Evolutionary conservation across 2,888 invertebrate genomes (phyloP).

Genomic region (Hyles lineata): DNA sequence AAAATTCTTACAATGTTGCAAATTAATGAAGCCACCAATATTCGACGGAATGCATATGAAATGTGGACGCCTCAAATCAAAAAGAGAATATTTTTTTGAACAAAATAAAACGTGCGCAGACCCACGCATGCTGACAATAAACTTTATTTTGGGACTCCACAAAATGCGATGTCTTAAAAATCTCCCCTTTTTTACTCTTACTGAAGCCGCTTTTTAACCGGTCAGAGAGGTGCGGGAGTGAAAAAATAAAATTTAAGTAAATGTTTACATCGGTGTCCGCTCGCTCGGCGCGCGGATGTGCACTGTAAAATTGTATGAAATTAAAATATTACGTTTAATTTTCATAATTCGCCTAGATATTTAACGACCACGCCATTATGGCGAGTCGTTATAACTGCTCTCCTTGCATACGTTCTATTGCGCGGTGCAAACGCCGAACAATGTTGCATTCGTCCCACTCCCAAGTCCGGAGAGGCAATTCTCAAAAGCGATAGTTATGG

Average conservation of each 20-base stretch:
- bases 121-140: constrained; percentile 72
- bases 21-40: constrained; percentile 38
- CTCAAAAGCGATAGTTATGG: constrained; percentile 22
- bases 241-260: constrained; percentile 50
- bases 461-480: constrained; percentile 20
- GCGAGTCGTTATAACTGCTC: constrained; percentile 23
- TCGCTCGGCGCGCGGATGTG: constrained; percentile 36
- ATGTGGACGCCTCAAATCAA: constrained; percentile 40
- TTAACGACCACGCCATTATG: constrained; percentile 27
- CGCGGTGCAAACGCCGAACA: constrained; percentile 32
- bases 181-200: constrained; percentile 61
- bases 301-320: constrained; percentile 32
- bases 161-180: constrained; percentile 65
- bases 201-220: constrained; percentile 64
- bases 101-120: constrained; percentile 47
- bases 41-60: constrained; percentile 39
- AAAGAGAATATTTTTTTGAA: constrained; percentile 35
- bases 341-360: constrained; percentile 29
- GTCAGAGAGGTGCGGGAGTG: constrained; percentile 60
- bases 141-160: constrained; percentile 73
- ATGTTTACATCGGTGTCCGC: constrained; percentile 47
- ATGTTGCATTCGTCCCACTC: constrained; percentile 33
- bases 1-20: constrained; percentile 40
- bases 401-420: constrained; percentile 29
- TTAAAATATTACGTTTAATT: constrained; percentile 28